Percentiles rank a stretch among this genome's conserved stretches.
Conservation (phyloP, 2,888 invertebrate genomes). For the Galeopsomyia nigrocyanea region DNA sequence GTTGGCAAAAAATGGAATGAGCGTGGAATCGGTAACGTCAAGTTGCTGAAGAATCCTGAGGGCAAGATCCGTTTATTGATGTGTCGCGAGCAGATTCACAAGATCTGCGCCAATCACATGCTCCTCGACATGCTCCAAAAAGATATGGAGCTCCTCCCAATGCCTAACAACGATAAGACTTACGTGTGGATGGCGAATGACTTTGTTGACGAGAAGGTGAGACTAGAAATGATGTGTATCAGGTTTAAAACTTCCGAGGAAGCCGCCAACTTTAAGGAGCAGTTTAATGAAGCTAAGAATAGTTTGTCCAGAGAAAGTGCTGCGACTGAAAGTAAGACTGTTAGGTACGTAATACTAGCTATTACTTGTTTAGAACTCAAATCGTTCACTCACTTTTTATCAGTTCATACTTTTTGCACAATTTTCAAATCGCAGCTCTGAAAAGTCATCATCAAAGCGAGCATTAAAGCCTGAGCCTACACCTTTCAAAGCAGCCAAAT, state of each 20-base stretch:
- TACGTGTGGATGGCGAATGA: slow-evolving; percentile 90
- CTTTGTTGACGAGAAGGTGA: slow-evolving; percentile 84
- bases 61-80: slow-evolving; percentile 86
- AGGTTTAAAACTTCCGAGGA: slow-evolving; percentile 85
- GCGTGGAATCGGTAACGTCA: slow-evolving; percentile 87
- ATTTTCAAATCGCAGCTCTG: slow-evolving; percentile 3
- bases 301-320: slow-evolving; percentile 17
- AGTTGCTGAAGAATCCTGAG: slow-evolving; percentile 80
- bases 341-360: no score
- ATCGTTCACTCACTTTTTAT: no score
- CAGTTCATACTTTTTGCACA: no score
- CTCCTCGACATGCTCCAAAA: no score
- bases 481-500: slow-evolving; percentile 38
- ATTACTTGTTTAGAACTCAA: no score
- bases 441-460: slow-evolving; percentile 48
- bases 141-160: slow-evolving; percentile 81
- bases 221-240: slow-evolving; percentile 84
- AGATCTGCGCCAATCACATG: slow-evolving; percentile 93
- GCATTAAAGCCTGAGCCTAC: slow-evolving; percentile 6
- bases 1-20: slow-evolving; percentile 94
- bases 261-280: slow-evolving; percentile 79
- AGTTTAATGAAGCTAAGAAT: slow-evolving; percentile 78
- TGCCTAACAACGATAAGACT: slow-evolving; percentile 79
- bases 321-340: neutral
- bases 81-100: slow-evolving; percentile 90